A percentile compares a stretch with the other conserved stretches of the same genome.
phyloP scores from a whole-genome alignment of 2,888 invertebrate species.

The Scaptomyza cyrtandrae region DNA sequence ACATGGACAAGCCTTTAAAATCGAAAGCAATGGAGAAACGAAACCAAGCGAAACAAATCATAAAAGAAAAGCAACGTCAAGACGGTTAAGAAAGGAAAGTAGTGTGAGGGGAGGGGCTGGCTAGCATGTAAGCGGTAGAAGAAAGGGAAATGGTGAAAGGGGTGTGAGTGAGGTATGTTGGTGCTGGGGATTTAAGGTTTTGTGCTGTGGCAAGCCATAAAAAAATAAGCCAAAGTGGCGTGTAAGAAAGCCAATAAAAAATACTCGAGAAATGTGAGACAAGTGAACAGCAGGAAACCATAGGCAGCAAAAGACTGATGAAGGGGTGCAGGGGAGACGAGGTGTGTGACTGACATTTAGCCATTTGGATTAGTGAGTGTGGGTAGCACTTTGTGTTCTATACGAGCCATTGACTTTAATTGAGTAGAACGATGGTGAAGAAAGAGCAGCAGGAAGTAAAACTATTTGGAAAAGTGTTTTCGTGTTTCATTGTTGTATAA shows the following conservation, averaged over 20 bases:
- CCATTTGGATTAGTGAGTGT: slow-evolving; percentile 56
- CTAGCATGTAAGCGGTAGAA: not conserved
- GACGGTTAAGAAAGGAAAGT: not conserved
- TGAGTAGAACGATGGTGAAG: slow-evolving; percentile 31
- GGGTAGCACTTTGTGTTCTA: slow-evolving; percentile 30
- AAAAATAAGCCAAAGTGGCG: slow-evolving; percentile 59
- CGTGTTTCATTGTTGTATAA: not conserved
- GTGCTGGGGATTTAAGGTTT: slow-evolving; percentile 55
- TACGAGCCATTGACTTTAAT: slow-evolving; percentile 43
- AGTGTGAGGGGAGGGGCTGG: no score
- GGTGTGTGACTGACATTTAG: slow-evolving; percentile 26
- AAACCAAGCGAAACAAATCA: slow-evolving; percentile 69
- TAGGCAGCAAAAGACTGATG: slow-evolving; percentile 15
- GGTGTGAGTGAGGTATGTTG: slow-evolving; percentile 15
- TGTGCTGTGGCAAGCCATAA: slow-evolving; percentile 65
- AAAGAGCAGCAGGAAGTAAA: slow-evolving; percentile 19
- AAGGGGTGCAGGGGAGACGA: slow-evolving; percentile 1
- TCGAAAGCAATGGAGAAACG: slow-evolving; percentile 58
- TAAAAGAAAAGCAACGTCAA: slow-evolving; percentile 66
- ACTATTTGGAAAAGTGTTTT: slow-evolving; percentile 15
- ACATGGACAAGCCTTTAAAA: slow-evolving; percentile 60
- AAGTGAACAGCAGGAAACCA: slow-evolving; percentile 51
- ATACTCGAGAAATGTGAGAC: slow-evolving; percentile 50
- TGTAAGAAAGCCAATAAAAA: slow-evolving; percentile 70
- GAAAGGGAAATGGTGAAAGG: no score